Conservation (phyloP, 1,140 invertebrate species). For the Planococcus citri region DNA sequence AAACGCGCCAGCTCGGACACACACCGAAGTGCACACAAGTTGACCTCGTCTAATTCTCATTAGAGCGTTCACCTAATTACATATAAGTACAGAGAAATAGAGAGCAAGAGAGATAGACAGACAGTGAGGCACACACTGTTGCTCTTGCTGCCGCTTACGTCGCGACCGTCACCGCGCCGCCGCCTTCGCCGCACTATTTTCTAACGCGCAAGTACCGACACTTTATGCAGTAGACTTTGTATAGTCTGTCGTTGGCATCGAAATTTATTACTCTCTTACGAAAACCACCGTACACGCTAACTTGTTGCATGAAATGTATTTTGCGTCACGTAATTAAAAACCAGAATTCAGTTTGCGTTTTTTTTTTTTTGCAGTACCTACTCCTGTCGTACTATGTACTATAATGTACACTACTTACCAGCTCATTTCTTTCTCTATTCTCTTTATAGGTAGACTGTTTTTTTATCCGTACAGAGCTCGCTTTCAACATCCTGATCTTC, state of each 20-base stretch:
- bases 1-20: too few relatives aligned
- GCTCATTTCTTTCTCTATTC: too few relatives aligned
- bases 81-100: not conserved
- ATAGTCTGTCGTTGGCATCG: slow-evolving; percentile 2
- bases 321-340: slow-evolving; percentile 3
- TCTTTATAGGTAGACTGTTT: too few relatives aligned
- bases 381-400: too few relatives aligned
- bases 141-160: too few relatives aligned
- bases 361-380: not conserved
- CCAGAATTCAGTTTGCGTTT: not conserved
- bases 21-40: not conserved
- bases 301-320: slow-evolving; percentile 7
- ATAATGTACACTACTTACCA: too few relatives aligned
- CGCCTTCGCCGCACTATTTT: too few relatives aligned
- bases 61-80: slow-evolving; percentile 6
- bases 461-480: too few relatives aligned
- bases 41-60: slow-evolving; percentile 6
- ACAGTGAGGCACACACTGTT: too few relatives aligned
- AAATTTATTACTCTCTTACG: not conserved
- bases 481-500: too few relatives aligned
- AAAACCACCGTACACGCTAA: slow-evolving; percentile 1
- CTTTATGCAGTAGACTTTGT: slow-evolving; percentile 5
- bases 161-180: too few relatives aligned
- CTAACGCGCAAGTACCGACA: not conserved
- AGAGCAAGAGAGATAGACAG: too few relatives aligned